Evolutionary conservation across 2,888 invertebrate genomes (phyloP), one percentile per base, ranked within the genome.

Genomic region (Thymelicus sylvestris): DNA sequence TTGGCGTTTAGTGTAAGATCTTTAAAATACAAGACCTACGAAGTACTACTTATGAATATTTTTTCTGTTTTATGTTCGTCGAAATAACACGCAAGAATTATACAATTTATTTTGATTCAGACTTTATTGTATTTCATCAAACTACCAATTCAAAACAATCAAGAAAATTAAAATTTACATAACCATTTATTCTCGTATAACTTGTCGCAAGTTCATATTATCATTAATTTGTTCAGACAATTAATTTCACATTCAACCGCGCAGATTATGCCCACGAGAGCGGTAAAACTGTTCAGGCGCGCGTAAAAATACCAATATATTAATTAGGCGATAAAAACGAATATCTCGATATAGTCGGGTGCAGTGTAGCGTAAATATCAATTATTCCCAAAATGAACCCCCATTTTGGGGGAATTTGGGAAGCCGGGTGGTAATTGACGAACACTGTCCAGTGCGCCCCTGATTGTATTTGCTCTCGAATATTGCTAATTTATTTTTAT

Each of bases 401-500:
- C 84, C 85, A 83, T 85, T 86, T 86, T 79, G 86, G 85, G 79
- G 84, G 86, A 86, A 86, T 88, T 83, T 83, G 87, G 80, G 80
- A 47, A 64, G 69, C 39, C 44, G 81, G 81, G 75, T 83, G 81
- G 84, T 88, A 89, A 91, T 89, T 88, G 81, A 76, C 66, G 75
- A 69, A 75, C 76, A 78, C 73, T 79, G 78, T 79, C 79, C 79
- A 78, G 75, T 76, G 80, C 82, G 77, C 76, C 77, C 81, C 77
- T 75, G 82, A 81, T 80, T 86, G 86, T 85, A 44, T 85, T 86
- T 86, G 57, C 48, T 65, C 63, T 62, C 82, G 83, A 86, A 86
- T 89, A 89, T 87, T 86, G 89, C 83, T 89, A 88, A 90, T 91
- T 90, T 89, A 90, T 86, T 90, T 91, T 91, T 89, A 91, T 90